Evolutionary conservation across 2,113 vertebrate species (phyloP), one percentile per base, ranked within the genome.

Genomic region (Lasiurus borealis): DNA sequence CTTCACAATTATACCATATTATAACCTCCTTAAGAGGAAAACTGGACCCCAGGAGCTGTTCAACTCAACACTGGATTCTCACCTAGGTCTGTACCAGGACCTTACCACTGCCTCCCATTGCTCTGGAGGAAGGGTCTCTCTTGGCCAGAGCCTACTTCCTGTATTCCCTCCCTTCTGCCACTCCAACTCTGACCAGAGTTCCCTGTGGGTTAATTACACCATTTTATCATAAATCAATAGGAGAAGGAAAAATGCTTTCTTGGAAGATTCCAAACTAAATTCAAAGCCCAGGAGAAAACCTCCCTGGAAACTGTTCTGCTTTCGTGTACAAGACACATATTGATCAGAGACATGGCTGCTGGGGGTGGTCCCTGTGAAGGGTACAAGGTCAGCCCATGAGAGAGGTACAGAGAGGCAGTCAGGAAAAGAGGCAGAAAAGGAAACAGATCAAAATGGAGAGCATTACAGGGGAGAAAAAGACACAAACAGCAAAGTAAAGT

Each of bases 241-340:
- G 27, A 68, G 21, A 91, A 76, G 66, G 23, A 29, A 72, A 97
- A 95, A 87, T n/a, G 21, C 59, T 97, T 97, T 95, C 95, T 97
- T 97, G 93, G 75, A 95, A 97, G 91, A 62, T 87, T 96, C 88
- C 78, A 96, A 94, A 96, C 21, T 23, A 69, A 80, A 85, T 97
- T 36, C 92, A 96, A 95, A 90, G 95, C 94, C 72, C 95, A 97
- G 86, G 92, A 95, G 69, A 98, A 75, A 89, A 69, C 82, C 75
- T 93, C 87, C 73, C 95, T 96, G 68, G 48, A 95, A 97, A 95
- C 92, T 93, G n/a, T 95, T 97, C 78, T 77, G 77, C 90, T 96
- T 97, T 80, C 44, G 8, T 66, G 83, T 96, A 91, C 96, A 97
- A 97, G 94, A 95, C 52, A 57, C 71, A 81, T 93, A 90, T 62